These are phyloP conservation scores for Dipodomys ordii DNA, from an alignment of 2,113 vertebrate genomes.

Conservation along the genomic window DNA sequence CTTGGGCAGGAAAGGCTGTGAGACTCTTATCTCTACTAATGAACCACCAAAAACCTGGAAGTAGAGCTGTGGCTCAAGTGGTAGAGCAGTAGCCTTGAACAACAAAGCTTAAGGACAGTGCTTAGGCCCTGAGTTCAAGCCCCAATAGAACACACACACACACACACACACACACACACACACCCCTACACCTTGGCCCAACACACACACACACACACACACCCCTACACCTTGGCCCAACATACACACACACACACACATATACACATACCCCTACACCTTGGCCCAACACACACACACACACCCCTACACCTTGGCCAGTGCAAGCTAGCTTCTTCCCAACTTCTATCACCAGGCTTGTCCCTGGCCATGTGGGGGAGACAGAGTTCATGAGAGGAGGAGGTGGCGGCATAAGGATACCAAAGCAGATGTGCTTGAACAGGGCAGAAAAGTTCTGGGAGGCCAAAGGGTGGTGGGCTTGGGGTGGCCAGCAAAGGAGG, in stretches of 20 bases:
- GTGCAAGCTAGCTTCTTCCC: not conserved
- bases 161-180: too few relatives aligned
- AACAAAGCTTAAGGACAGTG: too few relatives aligned
- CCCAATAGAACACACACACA: too few relatives aligned
- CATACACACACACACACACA: not conserved
- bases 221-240: too few relatives aligned
- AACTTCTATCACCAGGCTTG: not conserved
- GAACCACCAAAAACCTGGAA: too few relatives aligned
- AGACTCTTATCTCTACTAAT: too few relatives aligned
- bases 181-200: too few relatives aligned
- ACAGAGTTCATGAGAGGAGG: not conserved
- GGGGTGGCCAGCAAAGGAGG: not conserved
- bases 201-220: too few relatives aligned
- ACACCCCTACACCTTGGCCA: not conserved
- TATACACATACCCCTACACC: not conserved
- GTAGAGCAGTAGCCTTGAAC: too few relatives aligned
- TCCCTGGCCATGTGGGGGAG: conserved; percentile 12
- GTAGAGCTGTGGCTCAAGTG: too few relatives aligned
- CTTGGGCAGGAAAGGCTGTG: too few relatives aligned
- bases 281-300: not conserved
- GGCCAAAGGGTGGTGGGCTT: not conserved
- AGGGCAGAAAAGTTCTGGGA: not conserved
- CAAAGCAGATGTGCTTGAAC: not conserved
- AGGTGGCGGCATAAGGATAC: not conserved
- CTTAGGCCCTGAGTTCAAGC: too few relatives aligned